Percentiles rank a stretch among this genome's conserved stretches.
Evolutionary conservation across 2,888 invertebrate genomes (phyloP).

Genomic region (Xestia c-nigrum): DNA sequence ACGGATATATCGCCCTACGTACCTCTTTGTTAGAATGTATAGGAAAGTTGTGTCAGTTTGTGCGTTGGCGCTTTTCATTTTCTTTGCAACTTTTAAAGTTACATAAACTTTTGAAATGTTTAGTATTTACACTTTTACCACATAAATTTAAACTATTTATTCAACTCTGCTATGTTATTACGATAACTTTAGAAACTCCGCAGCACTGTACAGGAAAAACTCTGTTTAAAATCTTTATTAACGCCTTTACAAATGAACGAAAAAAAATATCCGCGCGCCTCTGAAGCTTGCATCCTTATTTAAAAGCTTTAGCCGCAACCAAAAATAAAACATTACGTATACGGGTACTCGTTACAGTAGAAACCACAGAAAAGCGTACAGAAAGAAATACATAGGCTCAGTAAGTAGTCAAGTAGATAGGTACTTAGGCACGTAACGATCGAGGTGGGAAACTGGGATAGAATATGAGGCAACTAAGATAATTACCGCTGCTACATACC

Average conservation of each 20-base stretch:
- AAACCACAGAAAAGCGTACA: constrained; percentile 39
- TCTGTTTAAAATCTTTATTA: background rate
- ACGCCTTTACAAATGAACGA: background rate
- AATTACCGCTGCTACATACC: constrained; percentile 76
- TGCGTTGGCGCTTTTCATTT: background rate
- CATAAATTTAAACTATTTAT: background rate
- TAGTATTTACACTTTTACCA: background rate
- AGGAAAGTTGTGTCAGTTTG: background rate
- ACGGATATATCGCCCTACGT: background rate
- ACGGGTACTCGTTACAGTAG: constrained; percentile 33
- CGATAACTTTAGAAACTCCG: background rate
- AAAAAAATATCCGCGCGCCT: background rate
- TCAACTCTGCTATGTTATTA: background rate
- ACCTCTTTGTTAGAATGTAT: constrained; percentile 15
- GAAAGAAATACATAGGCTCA: constrained; percentile 46
- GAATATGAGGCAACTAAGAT: constrained; percentile 71
- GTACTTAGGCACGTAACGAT: constrained; percentile 30
- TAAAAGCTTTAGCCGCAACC: constrained; percentile 39
- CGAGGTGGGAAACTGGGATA: constrained; percentile 20
- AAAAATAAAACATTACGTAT: constrained; percentile 44
- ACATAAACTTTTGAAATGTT: background rate
- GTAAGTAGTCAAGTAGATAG: constrained; percentile 24
- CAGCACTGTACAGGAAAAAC: background rate
- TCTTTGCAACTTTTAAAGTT: background rate
- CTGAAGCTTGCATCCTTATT: constrained; percentile 44